phyloP scores from a whole-genome alignment of 1,140 invertebrate genomes.

The Calephelis virginiensis region DNA sequence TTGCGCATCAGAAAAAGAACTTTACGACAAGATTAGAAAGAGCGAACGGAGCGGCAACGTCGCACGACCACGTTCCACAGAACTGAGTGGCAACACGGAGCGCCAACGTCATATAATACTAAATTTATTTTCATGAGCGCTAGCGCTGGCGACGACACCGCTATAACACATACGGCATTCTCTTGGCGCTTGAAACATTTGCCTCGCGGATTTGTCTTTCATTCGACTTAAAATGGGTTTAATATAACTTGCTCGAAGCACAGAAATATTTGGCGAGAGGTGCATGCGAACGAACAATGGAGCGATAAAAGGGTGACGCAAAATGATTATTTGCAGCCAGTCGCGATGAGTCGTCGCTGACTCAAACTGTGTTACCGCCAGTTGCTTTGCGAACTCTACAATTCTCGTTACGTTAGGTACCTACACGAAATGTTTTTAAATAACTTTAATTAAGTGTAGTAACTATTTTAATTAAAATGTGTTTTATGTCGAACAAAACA shows the following conservation, averaged over 20 bases:
- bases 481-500: neutral
- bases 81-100: slow-evolving; percentile 64
- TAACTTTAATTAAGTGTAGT: slow-evolving; percentile 18
- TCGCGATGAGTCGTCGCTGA: slow-evolving; percentile 70
- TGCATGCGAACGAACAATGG: slow-evolving; percentile 46
- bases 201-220: slow-evolving; percentile 54
- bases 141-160: slow-evolving; percentile 67
- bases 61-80: slow-evolving; percentile 68
- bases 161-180: slow-evolving; percentile 51
- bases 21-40: slow-evolving; percentile 78
- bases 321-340: slow-evolving; percentile 74
- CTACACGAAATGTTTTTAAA: slow-evolving; percentile 31
- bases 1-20: slow-evolving; percentile 77
- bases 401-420: slow-evolving; percentile 37
- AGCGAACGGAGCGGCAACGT: slow-evolving; percentile 71
- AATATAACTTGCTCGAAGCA: slow-evolving; percentile 42
- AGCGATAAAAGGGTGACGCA: slow-evolving; percentile 71
- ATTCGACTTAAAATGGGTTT: slow-evolving; percentile 45
- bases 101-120: slow-evolving; percentile 76
- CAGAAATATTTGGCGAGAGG: slow-evolving; percentile 35
- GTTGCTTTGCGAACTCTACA: slow-evolving; percentile 34
- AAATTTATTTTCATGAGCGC: slow-evolving; percentile 78
- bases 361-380: slow-evolving; percentile 42
- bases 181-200: slow-evolving; percentile 53
- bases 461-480: slow-evolving; percentile 1